Base-by-base conservation (phyloP, 1,140 invertebrate genomes). In the Drosophila baimaii region DNA sequence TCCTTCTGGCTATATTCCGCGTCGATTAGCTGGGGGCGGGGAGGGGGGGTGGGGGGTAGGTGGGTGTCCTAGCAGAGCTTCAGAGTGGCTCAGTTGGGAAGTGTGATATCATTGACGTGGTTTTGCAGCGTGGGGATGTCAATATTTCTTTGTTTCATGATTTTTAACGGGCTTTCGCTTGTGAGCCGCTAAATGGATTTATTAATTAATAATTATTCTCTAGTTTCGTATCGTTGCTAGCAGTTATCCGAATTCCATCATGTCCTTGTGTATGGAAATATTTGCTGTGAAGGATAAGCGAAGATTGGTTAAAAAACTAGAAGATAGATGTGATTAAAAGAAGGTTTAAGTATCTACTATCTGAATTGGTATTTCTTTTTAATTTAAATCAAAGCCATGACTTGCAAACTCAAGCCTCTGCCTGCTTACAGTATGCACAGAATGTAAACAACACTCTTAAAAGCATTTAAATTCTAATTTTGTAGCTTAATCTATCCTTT, bases 171-270 rank as follows among this genome's bases (percentile, higher is more conserved):
- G 29, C 19, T 12, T 37, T 9, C 2, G n/a, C n/a, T n/a, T n/a
- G n/a, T 10, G 25, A 37, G 25, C 44, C 33, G 35, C 61, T 8
- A 15, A 64, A 31, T 43, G 35, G n/a, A 29, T n/a, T 41, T n/a
- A n/a, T n/a, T n/a, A n/a, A n/a, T n/a, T n/a, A n/a, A n/a, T n/a
- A 61, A 23, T 41, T 59, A 23, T 23, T 41, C 31, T 10, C 25
- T 59, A 64, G 5, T 61, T 64, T 15, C 29, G 19, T 69, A 13
- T 52, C 37, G 17, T 62, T 37, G 10, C 15, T 43, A 46, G 55
- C 44, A 68, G 43, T 89, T 90, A 90, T 57, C 88, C 88, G 56
- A 86, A 90, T 83, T 90, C 88, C 88, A 90, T 90, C 80, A 86
- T 90, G 72, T 90, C 72, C 76, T 86, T 90, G 71, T 83, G 74